Conservation (phyloP, 1,140 invertebrate genomes). For the Mylabris phalerata region DNA sequence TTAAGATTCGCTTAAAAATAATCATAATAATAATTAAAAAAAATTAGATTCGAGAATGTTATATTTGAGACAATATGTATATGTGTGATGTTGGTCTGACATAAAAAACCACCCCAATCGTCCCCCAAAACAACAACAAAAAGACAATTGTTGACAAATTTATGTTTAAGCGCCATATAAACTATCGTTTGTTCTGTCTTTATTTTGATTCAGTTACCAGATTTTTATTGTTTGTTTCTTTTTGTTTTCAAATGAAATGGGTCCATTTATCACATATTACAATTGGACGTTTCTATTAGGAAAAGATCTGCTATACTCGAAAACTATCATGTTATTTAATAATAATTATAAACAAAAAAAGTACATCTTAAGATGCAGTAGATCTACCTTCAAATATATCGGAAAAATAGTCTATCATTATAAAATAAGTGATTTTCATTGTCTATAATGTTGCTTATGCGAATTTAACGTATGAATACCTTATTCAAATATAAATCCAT, state of each 20-base stretch:
- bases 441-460: neutral
- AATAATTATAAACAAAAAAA: slow-evolving; percentile 5
- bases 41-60: neutral
- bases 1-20: slow-evolving; percentile 9
- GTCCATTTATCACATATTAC: slow-evolving; percentile 10
- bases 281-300: slow-evolving; percentile 1
- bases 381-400: slow-evolving; percentile 11
- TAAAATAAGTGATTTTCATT: too few relatives aligned
- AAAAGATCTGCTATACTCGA: slow-evolving; percentile 19
- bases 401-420: too few relatives aligned
- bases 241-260: slow-evolving; percentile 10
- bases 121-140: too few relatives aligned
- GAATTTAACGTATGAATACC: neutral
- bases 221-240: neutral
- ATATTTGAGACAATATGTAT: slow-evolving; percentile 21
- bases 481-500: neutral
- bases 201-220: too few relatives aligned
- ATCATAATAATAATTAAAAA: neutral
- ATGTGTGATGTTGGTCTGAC: slow-evolving; percentile 15
- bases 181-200: neutral
- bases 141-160: too few relatives aligned
- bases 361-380: slow-evolving; percentile 1
- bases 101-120: too few relatives aligned
- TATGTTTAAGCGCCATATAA: too few relatives aligned
- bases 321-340: neutral